phyloP scores from a whole-genome alignment of 2,113 vertebrate species.

The Gnathonemus echidnorhynchus region DNA sequence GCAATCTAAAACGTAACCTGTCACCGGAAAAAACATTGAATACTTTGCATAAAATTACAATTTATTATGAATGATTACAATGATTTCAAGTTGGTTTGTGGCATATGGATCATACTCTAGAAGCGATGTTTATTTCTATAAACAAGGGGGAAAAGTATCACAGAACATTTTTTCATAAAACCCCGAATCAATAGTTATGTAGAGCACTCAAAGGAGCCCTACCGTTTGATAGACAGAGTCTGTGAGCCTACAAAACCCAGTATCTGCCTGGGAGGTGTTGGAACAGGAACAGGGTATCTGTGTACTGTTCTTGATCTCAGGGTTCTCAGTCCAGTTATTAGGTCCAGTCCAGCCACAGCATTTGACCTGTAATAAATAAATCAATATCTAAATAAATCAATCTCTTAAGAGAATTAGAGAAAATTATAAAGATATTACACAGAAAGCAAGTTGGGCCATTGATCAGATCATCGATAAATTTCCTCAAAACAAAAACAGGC shows the following conservation, averaged over 20 bases:
- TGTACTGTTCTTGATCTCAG: conserved; percentile 52
- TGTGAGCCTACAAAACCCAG: conserved; percentile 61
- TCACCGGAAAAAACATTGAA: background rate
- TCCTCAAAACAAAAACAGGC: background rate
- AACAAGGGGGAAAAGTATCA: background rate
- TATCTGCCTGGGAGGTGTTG: background rate
- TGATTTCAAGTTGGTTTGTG: background rate
- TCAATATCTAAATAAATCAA: background rate
- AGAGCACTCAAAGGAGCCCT: conserved; percentile 10
- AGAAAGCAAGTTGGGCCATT: background rate
- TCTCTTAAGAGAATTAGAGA: background rate
- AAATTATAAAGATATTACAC: background rate
- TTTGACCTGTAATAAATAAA: conserved; percentile 50
- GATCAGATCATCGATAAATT: background rate
- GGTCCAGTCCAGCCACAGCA: conserved; percentile 85
- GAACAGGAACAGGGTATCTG: conserved; percentile 76
- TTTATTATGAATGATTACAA: background rate
- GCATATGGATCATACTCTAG: background rate
- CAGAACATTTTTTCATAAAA: background rate
- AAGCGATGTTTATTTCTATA: background rate
- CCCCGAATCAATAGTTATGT: background rate
- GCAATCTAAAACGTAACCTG: background rate
- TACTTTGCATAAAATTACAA: background rate
- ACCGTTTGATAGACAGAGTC: conserved; percentile 63
- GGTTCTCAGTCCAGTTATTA: conserved; percentile 74